These are phyloP conservation scores for Nothura maculosa DNA, from an alignment of 2,797 vertebrate genomes.

Conservation along the genomic window DNA sequence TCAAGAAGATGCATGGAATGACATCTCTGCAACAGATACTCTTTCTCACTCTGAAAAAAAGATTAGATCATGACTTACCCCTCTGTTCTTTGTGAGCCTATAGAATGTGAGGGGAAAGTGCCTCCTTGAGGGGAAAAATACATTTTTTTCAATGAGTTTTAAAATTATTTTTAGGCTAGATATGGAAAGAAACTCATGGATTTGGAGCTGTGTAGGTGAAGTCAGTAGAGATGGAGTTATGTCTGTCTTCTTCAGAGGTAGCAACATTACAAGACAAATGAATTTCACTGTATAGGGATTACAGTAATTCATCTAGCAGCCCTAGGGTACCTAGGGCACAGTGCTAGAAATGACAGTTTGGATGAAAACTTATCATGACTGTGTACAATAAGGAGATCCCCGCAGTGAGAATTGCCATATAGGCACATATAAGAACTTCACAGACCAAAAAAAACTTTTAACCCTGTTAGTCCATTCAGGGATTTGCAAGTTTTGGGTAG, in stretches of 20 bases:
- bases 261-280: conserved; percentile 2
- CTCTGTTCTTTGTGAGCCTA: background rate
- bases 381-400: background rate
- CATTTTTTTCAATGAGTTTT: background rate
- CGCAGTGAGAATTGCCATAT: background rate
- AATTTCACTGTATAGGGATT: background rate
- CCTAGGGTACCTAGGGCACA: background rate
- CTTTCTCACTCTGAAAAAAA: background rate
- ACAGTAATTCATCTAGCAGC: background rate
- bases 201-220: background rate
- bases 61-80: background rate
- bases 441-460: background rate
- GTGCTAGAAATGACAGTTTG: background rate
- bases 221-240: background rate
- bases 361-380: background rate
- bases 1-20: background rate
- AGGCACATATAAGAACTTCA: background rate
- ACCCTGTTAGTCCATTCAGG: background rate
- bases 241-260: conserved; percentile 5
- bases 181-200: background rate
- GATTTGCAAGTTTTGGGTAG: background rate
- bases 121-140: accelerated
- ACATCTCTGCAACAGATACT: background rate
- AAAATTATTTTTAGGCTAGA: background rate
- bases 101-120: background rate